phyloP scores from a whole-genome alignment of 2,888 invertebrate genomes.

The Torymus auratus region DNA sequence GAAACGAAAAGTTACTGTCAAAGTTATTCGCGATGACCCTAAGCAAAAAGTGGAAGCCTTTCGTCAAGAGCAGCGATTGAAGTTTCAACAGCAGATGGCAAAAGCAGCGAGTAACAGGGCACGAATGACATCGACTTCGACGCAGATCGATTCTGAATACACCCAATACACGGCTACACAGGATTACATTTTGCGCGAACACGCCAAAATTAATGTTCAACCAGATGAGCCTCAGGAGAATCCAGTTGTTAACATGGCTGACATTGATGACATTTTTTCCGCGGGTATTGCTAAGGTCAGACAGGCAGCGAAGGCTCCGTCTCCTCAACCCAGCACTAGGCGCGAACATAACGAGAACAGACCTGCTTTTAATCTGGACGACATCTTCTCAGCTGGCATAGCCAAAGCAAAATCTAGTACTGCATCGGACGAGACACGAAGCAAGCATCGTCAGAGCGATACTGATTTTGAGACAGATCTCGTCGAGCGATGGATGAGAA shows the following conservation, averaged over 20 bases:
- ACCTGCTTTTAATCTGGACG: constrained; percentile 66
- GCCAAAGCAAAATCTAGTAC: constrained; percentile 63
- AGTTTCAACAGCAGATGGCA: constrained; percentile 2
- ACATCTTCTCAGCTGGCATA: constrained; percentile 70
- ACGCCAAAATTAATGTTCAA: constrained; percentile 26
- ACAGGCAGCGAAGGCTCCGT: constrained; percentile 50
- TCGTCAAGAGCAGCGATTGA: neutral
- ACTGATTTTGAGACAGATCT: constrained; percentile 51
- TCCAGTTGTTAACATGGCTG: constrained; percentile 57
- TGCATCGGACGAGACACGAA: constrained; percentile 31
- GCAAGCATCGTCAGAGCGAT: neutral
- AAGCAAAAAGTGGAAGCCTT: constrained; percentile 25
- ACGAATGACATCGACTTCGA: constrained; percentile 35
- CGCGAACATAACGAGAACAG: constrained; percentile 51
- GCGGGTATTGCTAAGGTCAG: constrained; percentile 64
- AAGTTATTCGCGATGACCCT: constrained; percentile 52
- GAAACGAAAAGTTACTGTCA: constrained; percentile 51
- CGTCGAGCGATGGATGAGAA: constrained; percentile 66
- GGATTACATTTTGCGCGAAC: constrained; percentile 53
- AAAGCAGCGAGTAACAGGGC: neutral
- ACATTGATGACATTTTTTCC: constrained; percentile 68
- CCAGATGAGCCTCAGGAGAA: constrained; percentile 2
- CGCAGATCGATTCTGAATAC: constrained; percentile 45
- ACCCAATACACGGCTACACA: constrained; percentile 51
- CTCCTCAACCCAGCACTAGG: constrained; percentile 44